Evolutionary conservation across 2,113 vertebrate genomes (phyloP).

Genomic region (Erpornis zantholeuca): DNA sequence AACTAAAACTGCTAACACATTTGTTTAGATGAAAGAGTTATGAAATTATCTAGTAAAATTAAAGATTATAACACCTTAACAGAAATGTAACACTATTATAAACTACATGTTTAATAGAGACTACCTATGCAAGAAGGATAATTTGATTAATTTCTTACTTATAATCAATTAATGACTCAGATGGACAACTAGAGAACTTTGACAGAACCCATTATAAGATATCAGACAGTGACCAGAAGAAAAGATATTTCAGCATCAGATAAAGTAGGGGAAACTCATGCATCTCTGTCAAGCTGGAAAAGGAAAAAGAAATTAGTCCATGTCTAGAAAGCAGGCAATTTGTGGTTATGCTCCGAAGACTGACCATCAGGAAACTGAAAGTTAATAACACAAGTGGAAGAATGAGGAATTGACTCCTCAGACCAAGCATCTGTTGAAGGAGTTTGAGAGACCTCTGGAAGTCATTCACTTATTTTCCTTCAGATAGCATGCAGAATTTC

Average conservation of each 20-base stretch:
- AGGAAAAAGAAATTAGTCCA: neutral
- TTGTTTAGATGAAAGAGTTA: neutral
- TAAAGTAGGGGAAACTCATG: neutral
- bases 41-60: neutral
- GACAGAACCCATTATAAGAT: neutral
- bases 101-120: neutral
- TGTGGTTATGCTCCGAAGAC: neutral
- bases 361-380: neutral
- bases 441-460: neutral
- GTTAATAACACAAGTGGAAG: neutral
- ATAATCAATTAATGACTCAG: neutral
- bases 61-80: neutral
- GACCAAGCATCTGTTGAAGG: neutral
- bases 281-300: neutral
- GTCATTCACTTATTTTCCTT: neutral
- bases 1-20: neutral
- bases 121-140: neutral
- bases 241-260: neutral
- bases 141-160: neutral
- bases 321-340: neutral
- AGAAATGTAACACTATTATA: neutral
- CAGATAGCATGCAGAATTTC: neutral
- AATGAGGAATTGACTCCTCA: neutral
- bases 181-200: neutral
- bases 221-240: neutral